A percentile compares a stretch with the other conserved stretches of the same genome.
phyloP scores from a whole-genome alignment of 2,113 vertebrate genomes.

The Myocastor coypus region DNA sequence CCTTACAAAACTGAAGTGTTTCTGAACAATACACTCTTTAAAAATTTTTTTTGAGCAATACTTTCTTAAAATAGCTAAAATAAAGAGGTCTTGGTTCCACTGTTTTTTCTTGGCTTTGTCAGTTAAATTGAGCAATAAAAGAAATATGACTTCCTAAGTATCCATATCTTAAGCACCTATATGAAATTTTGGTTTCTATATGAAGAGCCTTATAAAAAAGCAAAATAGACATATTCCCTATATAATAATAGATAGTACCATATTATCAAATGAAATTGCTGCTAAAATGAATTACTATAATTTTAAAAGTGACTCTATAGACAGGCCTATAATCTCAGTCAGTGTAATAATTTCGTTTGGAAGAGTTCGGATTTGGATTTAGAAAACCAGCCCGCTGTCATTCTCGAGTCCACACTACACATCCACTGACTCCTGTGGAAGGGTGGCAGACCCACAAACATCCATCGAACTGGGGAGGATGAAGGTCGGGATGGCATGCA shows the following conservation, averaged over 20 bases:
- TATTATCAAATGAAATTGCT: constrained; percentile 59
- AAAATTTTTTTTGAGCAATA: too few species aligned
- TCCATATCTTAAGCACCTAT: constrained; percentile 10
- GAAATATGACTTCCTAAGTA: constrained; percentile 27
- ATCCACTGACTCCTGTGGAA: constrained; percentile 50
- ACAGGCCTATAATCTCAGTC: constrained; percentile 51
- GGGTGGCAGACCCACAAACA: neutral
- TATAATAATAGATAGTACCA: neutral
- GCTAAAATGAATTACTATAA: constrained; percentile 74
- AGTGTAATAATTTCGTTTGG: constrained; percentile 50
- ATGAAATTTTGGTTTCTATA: neutral
- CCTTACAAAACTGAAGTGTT: neutral
- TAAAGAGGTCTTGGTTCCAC: constrained; percentile 30
- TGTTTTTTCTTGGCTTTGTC: neutral
- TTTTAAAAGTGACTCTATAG: constrained; percentile 68
- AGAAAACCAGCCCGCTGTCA: constrained; percentile 26
- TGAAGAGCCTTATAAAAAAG: neutral
- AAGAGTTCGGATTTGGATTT: constrained; percentile 6
- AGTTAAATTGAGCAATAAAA: constrained; percentile 21
- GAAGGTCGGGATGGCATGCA: neutral
- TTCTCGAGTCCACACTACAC: neutral
- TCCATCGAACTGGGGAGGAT: neutral
- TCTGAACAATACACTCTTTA: too few species aligned
- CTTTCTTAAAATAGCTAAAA: constrained; percentile 44
- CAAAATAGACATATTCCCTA: constrained; percentile 14